phyloP scores from a whole-genome alignment of 2,888 invertebrate species.

The Gasteruption jaculator region DNA sequence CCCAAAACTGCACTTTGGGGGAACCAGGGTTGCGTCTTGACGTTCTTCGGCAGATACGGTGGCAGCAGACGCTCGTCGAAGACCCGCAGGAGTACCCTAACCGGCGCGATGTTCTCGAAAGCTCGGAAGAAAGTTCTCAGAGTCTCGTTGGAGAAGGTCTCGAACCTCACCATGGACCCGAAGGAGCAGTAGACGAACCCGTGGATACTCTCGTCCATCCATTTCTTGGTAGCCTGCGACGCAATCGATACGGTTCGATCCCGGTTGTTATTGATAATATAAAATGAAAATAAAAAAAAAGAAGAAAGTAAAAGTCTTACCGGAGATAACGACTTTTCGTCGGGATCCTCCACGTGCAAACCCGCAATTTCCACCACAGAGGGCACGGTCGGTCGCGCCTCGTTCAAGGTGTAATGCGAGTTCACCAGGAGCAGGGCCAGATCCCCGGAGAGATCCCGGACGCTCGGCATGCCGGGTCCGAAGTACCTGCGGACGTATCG shows the following conservation, averaged over 20 bases:
- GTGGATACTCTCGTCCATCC: conserved; percentile 37
- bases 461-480: conserved; percentile 24
- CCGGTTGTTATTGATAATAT: neutral
- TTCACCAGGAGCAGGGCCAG: conserved; percentile 52
- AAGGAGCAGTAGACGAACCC: conserved; percentile 45
- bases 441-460: conserved; percentile 34
- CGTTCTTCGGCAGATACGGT: conserved; percentile 40
- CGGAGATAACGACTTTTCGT: conserved; percentile 17
- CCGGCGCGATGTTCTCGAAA: conserved; percentile 39
- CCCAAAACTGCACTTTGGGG: conserved; percentile 38
- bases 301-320: conserved; percentile 19
- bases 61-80: conserved; percentile 36
- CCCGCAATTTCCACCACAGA: conserved; percentile 58
- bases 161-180: conserved; percentile 45
- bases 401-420: conserved; percentile 55
- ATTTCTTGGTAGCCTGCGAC: conserved; percentile 38
- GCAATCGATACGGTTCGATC: neutral
- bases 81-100: conserved; percentile 41
- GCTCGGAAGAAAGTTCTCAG: conserved; percentile 33
- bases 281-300: neutral
- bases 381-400: conserved; percentile 52
- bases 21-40: conserved; percentile 39
- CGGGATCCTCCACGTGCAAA: conserved; percentile 44
- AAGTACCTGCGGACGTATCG: conserved; percentile 29
- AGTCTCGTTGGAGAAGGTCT: conserved; percentile 34